Base-by-base conservation (phyloP, 2,113 vertebrate genomes). In the Paracanthobrama guichenoti region DNA sequence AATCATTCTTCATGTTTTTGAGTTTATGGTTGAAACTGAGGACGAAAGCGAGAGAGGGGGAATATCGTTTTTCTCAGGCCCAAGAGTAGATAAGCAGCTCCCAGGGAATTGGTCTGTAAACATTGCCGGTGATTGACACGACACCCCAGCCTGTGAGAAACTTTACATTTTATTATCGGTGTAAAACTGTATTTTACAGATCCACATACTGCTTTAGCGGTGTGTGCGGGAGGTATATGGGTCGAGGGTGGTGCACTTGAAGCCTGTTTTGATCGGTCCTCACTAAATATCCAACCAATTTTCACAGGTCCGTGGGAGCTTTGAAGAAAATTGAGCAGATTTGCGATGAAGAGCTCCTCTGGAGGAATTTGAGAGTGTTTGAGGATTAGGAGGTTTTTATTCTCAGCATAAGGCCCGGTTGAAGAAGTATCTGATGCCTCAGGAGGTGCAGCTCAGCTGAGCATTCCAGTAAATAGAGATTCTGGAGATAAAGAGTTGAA, bases 331-430 rank as follows among this genome's bases (percentile, higher is more conserved):
- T 87, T 85, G 86, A 84, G 82, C 76, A 88, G 87, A 85, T 88
- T 86, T 67, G 66, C 75, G 86, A 90, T 84, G 87, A 86, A 87
- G 80, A 85, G 57, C 24, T 42, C 31, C 79, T 88, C 84, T 85
- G 87, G 83, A 88, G 87, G 89, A 90, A 88, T 87, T 79, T 72
- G 85, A 86, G 85, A 80, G 84, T 50, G 86, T 89, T 89, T 90
- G 89, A 89, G 89, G 89, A 90, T 90, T 87, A 90, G 67, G 48
- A 80, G n/a, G 79, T 86, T 82, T 88, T 85, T 82, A 85, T 88
- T 88, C 89, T 77, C 86, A 82, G 83, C 73, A 76, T 69, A 81
- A 53, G n/a, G 60, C 85, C 59, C 18, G 50, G 57, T 44, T 85
- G 71, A 78, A 86, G 86, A 67, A 69, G 44, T 66, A 55, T 87